These are phyloP conservation scores for Thermophis baileyi DNA, from an alignment of 2,113 vertebrate genomes.

Conservation along the genomic window DNA sequence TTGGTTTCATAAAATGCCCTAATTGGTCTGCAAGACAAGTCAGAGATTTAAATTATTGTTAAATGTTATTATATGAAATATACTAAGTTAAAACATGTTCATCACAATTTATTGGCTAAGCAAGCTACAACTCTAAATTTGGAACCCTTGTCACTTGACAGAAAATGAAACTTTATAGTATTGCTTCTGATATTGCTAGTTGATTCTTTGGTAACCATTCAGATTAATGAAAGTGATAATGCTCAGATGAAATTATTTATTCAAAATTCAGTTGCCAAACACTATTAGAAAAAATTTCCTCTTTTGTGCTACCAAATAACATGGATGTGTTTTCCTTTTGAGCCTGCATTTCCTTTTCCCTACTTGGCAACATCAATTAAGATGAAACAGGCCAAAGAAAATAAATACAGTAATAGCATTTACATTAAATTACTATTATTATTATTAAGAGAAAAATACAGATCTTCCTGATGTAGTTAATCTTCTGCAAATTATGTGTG, in stretches of 20 bases:
- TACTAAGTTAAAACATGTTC: not conserved
- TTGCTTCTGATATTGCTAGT: not conserved
- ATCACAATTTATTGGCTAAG: not conserved
- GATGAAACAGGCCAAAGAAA: not conserved
- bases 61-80: not conserved
- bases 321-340: not conserved
- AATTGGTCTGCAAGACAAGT: not conserved
- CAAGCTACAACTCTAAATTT: not conserved
- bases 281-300: not conserved
- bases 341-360: not conserved
- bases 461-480: not conserved
- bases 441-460: not conserved
- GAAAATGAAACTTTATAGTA: not conserved
- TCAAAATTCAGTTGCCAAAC: not conserved
- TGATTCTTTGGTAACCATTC: not conserved
- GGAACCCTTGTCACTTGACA: not conserved
- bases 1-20: not conserved
- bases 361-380: not conserved
- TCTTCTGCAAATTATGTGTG: not conserved
- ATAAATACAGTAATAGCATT: not conserved
- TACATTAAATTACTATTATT: not conserved
- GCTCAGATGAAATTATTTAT: not conserved
- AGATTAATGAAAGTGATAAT: not conserved
- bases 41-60: not conserved
- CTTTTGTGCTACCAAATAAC: not conserved